phyloP scores from a whole-genome alignment of 2,113 vertebrate genomes.

The Carassius carassius region DNA sequence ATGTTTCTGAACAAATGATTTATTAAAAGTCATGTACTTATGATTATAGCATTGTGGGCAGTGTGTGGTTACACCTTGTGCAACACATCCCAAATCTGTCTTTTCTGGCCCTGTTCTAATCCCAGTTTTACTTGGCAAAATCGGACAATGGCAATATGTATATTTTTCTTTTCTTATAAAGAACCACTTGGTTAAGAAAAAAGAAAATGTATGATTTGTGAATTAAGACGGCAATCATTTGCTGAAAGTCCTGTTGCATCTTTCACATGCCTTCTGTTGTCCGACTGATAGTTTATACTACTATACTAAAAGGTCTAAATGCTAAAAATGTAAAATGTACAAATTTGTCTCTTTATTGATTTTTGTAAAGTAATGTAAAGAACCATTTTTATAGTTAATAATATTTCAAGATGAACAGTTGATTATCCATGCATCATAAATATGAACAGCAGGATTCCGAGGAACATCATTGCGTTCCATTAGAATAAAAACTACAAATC shows the following conservation, averaged over 20 bases:
- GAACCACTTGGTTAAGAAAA: background rate
- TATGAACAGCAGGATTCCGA: no score
- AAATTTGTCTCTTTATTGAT: background rate
- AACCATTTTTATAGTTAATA: background rate
- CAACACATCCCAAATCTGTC: background rate
- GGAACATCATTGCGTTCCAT: no score
- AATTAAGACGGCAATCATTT: background rate
- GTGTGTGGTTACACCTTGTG: no score
- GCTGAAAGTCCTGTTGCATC: background rate
- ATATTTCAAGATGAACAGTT: background rate
- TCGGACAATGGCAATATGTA: no score
- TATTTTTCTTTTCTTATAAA: no score
- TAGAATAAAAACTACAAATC: no score
- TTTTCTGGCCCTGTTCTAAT: background rate
- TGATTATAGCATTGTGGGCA: background rate
- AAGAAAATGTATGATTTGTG: no score
- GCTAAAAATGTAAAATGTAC: background rate
- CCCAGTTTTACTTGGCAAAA: background rate
- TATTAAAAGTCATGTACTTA: background rate
- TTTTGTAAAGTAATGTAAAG: background rate
- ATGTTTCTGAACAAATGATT: background rate
- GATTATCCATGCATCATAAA: background rate
- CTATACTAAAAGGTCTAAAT: background rate
- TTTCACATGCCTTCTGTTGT: background rate
- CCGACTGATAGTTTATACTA: background rate